Evolutionary conservation across 2,113 vertebrate genomes (phyloP).

Genomic region (Arenaria interpres): DNA sequence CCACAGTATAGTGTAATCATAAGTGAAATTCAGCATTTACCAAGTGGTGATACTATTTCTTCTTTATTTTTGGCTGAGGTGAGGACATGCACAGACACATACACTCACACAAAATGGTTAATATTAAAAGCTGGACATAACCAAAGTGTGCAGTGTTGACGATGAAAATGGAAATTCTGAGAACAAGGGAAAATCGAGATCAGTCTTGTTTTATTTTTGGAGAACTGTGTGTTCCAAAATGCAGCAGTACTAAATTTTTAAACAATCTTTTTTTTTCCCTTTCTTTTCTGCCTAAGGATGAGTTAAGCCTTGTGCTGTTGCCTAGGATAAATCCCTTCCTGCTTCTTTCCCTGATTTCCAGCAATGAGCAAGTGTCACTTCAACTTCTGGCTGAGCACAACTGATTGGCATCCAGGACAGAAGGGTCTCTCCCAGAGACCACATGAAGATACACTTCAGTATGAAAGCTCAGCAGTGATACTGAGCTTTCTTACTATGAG

Average conservation of each 20-base stretch:
- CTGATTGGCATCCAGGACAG: slow-evolving; percentile 36
- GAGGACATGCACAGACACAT: not conserved
- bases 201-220: not conserved
- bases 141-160: not conserved
- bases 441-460: not conserved
- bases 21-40: not conserved
- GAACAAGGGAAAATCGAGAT: not conserved
- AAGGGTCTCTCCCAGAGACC: not conserved
- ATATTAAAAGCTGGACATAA: not conserved
- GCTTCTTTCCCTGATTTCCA: slow-evolving; percentile 25
- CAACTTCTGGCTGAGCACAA: slow-evolving; percentile 20
- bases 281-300: not conserved
- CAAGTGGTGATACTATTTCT: not conserved
- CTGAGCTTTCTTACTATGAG: not conserved
- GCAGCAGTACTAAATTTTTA: not conserved
- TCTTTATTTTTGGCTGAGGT: not conserved
- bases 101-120: not conserved
- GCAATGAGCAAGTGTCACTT: slow-evolving; percentile 36
- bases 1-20: not conserved
- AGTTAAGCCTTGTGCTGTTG: not conserved
- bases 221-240: not conserved
- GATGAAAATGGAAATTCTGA: not conserved
- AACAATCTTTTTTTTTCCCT: not conserved
- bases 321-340: slow-evolving; percentile 9
- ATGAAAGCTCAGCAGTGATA: not conserved